Evolutionary conservation across 2,888 invertebrate species (phyloP).

Genomic region (Mongoloraphidia duomilia): DNA sequence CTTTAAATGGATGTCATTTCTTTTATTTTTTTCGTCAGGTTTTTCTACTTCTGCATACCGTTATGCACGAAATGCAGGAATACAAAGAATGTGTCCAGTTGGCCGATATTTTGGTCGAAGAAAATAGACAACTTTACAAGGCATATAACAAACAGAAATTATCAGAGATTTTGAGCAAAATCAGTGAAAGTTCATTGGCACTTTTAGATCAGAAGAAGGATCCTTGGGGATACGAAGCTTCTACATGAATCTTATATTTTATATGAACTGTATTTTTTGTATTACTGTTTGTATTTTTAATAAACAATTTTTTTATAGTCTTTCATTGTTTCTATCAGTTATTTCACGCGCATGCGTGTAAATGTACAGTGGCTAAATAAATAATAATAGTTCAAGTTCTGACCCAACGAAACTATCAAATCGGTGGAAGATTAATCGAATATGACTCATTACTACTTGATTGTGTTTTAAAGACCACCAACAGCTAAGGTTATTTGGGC

Average conservation of each 20-base stretch:
- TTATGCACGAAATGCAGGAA: constrained; percentile 61
- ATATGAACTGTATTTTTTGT: too few relatives aligned
- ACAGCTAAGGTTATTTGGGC: too few relatives aligned
- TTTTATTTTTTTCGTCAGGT: constrained; percentile 24
- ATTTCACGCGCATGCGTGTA: too few relatives aligned
- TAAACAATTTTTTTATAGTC: too few relatives aligned
- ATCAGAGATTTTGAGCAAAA: constrained; percentile 57
- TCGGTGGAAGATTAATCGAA: too few relatives aligned
- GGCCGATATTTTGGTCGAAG: constrained; percentile 65
- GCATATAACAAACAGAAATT: constrained; percentile 66
- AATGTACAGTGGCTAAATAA: too few relatives aligned
- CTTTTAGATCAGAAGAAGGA: constrained; percentile 64
- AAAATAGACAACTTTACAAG: constrained; percentile 65
- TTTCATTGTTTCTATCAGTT: too few relatives aligned
- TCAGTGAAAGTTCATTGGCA: constrained; percentile 63
- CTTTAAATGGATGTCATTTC: constrained; percentile 1
- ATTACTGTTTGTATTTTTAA: too few relatives aligned
- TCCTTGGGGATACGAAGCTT: constrained; percentile 59
- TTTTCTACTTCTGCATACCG: constrained; percentile 59
- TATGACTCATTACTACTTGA: too few relatives aligned
- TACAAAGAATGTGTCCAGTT: constrained; percentile 65
- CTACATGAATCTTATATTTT: not conserved
- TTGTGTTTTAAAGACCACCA: too few relatives aligned
- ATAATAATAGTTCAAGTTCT: too few relatives aligned
- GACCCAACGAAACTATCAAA: too few relatives aligned